Evolutionary conservation across 2,113 vertebrate genomes (phyloP), one percentile per base, ranked within the genome.

Genomic region (Amphilophus citrinellus): DNA sequence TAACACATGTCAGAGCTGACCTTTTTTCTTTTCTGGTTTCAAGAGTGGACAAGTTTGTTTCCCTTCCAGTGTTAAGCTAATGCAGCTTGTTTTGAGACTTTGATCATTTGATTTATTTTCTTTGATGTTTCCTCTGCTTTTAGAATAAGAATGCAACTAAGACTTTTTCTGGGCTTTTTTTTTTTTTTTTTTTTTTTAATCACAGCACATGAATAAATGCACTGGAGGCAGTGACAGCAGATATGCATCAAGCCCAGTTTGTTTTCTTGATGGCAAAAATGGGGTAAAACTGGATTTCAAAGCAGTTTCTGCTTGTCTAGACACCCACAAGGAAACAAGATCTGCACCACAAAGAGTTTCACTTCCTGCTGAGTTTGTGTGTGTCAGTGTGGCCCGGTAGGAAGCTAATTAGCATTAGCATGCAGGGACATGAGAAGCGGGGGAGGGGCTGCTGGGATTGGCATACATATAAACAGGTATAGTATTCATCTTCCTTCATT

Each of bases 241-340:
- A 61, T 63, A 17, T 4, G 13, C 18, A 58, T 81, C 61, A 10
- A 58, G 30, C n/a, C 42, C 61, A 2, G 39, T 30, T 11, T 61
- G 4, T 17, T 1, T 13, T 85, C 18, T 37, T 37, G 78, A 11
- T 2, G 44, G 50, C 24, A 59, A 8, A 24, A 86, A 81, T 53
- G 83, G 35, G 2, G 85, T 85, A 82, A 78, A 88, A 89, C 89
- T 27, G 27, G 87, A 89, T 84, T 81, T 86, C 27, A 66, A 85
- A 87, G 76, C 1, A 61, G 88, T 93, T 89, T 91, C 88, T 11
- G 73, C 11, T 57, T 39, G 84, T 92, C 89, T 90, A 80, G 80
- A 91, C 83, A 4, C n/a, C 4, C 17, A 15, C 37, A 47, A 79
- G 79, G 77, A 92, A 87, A 89, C 80, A 75, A 27, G 75, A 76